Evolutionary conservation across 2,113 vertebrate genomes (phyloP).

Genomic region (Rhea pennata): DNA sequence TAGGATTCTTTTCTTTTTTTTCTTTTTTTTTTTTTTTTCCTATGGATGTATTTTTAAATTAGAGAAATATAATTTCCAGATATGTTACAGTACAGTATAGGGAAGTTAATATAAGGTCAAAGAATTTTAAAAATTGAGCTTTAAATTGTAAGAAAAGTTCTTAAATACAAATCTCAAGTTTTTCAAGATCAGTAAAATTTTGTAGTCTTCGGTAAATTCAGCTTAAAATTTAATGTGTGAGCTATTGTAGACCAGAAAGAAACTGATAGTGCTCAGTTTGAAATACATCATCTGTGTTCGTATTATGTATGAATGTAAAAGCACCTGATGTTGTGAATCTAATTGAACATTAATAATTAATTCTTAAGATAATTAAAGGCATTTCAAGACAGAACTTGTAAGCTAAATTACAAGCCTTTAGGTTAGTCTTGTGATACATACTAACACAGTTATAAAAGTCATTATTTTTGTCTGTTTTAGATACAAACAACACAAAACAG

Average conservation of each 20-base stretch:
- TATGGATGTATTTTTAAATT: background rate
- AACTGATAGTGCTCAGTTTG: background rate
- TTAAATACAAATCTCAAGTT: background rate
- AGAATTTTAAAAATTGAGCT: background rate
- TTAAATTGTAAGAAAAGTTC: background rate
- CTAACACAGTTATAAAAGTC: background rate
- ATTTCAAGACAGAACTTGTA: background rate
- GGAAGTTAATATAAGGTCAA: background rate
- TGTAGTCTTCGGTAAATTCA: background rate
- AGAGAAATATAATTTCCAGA: background rate
- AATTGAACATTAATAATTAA: background rate
- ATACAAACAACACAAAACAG: slow-evolving; percentile 91
- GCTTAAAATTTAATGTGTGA: background rate
- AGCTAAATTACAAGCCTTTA: background rate
- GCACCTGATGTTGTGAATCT: background rate
- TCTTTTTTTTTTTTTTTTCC: background rate
- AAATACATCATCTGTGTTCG: background rate
- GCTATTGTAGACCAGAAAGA: background rate
- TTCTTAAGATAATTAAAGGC: background rate
- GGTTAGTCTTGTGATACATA: background rate
- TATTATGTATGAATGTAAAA: background rate
- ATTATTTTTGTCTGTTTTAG: slow-evolving; percentile 62
- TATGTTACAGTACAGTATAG: background rate
- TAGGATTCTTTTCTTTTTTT: slow-evolving; percentile 13
- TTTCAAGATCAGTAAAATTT: background rate